These are phyloP conservation scores for Bombus waltoni DNA, from an alignment of 1,140 invertebrate species.

Conservation along the genomic window DNA sequence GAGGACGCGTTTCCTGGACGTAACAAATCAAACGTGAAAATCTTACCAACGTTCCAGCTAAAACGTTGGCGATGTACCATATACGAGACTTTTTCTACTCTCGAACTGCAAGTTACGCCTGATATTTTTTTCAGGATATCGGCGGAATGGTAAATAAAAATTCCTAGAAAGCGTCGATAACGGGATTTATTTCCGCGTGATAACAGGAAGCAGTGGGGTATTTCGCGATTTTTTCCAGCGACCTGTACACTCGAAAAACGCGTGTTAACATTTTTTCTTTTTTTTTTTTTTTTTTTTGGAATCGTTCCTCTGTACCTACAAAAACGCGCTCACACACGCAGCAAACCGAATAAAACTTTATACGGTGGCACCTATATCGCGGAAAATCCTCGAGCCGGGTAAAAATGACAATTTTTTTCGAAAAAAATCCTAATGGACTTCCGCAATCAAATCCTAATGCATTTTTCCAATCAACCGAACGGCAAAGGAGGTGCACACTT, in stretches of 20 bases:
- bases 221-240: slow-evolving; percentile 2
- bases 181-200: neutral
- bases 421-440: slow-evolving; percentile 33
- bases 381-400: neutral
- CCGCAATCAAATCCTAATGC: slow-evolving; percentile 46
- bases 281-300: neutral
- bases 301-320: neutral
- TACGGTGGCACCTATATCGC: too few relatives aligned
- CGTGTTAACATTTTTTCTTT: neutral
- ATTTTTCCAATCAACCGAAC: slow-evolving; percentile 32
- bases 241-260: slow-evolving; percentile 8
- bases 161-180: neutral
- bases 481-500: slow-evolving; percentile 13
- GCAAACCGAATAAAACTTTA: slow-evolving; percentile 1
- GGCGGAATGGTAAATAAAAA: neutral
- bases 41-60: neutral
- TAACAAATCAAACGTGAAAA: slow-evolving; percentile 10
- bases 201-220: neutral
- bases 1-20: neutral
- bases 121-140: too few relatives aligned
- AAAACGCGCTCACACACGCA: neutral
- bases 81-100: neutral
- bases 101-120: neutral
- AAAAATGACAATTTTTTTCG: slow-evolving; percentile 22
- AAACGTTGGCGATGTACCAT: neutral